Evolutionary conservation across 2,888 invertebrate genomes (phyloP).

Genomic region (Sericinus montela): DNA sequence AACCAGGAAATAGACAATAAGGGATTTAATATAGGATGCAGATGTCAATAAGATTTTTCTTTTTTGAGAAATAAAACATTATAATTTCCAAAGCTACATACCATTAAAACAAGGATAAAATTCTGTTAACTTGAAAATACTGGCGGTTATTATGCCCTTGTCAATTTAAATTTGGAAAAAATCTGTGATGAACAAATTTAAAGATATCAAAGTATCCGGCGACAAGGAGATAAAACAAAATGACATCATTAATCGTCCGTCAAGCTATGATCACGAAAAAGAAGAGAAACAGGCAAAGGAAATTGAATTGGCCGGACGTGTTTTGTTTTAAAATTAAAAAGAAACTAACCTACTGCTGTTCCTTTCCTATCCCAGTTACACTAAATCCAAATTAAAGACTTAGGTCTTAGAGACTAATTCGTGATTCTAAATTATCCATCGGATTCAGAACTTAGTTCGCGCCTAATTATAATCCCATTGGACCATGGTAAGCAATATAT

Average conservation of each 20-base stretch:
- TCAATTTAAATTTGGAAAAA: neutral
- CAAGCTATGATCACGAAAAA: no score
- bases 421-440: slow-evolving; percentile 23
- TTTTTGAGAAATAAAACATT: no score
- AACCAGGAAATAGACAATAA: slow-evolving; percentile 61
- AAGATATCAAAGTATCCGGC: no score
- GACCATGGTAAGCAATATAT: slow-evolving; percentile 76
- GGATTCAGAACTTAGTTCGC: slow-evolving; percentile 45
- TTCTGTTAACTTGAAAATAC: no score
- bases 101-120: no score
- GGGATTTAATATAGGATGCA: slow-evolving; percentile 19
- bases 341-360: slow-evolving; percentile 36
- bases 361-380: slow-evolving; percentile 19
- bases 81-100: no score
- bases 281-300: neutral
- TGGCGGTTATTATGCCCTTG: neutral
- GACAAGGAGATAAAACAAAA: no score
- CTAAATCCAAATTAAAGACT: slow-evolving; percentile 25
- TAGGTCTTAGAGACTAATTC: slow-evolving; percentile 21
- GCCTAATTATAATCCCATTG: slow-evolving; percentile 65
- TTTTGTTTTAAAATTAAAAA: neutral
- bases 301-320: neutral
- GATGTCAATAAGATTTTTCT: neutral
- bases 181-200: no score
- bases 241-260: no score